These are phyloP conservation scores for Watsonalla binaria DNA, from an alignment of 2,888 invertebrate genomes.

Conservation along the genomic window DNA sequence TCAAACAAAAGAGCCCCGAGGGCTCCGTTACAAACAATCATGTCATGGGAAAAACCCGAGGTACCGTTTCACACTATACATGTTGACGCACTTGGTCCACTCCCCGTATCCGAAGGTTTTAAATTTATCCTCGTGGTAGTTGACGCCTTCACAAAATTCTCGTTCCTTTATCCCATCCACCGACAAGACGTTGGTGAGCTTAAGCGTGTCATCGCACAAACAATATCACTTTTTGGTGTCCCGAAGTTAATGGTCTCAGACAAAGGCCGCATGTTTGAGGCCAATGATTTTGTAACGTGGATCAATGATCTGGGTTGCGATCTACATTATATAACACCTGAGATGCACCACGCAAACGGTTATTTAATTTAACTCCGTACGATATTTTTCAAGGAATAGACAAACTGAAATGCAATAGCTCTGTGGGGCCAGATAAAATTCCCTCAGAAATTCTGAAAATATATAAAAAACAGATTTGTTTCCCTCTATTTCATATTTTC, in stretches of 20 bases:
- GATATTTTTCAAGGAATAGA: no score
- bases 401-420: background rate
- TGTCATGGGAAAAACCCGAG: slow-evolving; percentile 13
- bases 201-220: background rate
- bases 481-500: no score
- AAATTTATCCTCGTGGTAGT: slow-evolving; percentile 7
- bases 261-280: background rate
- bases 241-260: background rate
- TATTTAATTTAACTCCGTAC: no score
- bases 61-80: slow-evolving; percentile 16
- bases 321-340: background rate
- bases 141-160: slow-evolving; percentile 9
- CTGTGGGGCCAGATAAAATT: no score
- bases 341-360: background rate
- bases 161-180: slow-evolving; percentile 6
- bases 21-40: slow-evolving; percentile 9
- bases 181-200: background rate
- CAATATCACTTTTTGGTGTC: background rate
- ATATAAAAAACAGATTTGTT: no score
- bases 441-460: no score
- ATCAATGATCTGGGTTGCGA: background rate
- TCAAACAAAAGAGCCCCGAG: slow-evolving; percentile 11
- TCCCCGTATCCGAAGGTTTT: slow-evolving; percentile 1
- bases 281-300: background rate
- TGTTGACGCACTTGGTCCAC: slow-evolving; percentile 12